A percentile compares a stretch with the other conserved stretches of the same genome.
Evolutionary conservation across 2,888 invertebrate genomes (phyloP).

Genomic region (Brenthis hecate): DNA sequence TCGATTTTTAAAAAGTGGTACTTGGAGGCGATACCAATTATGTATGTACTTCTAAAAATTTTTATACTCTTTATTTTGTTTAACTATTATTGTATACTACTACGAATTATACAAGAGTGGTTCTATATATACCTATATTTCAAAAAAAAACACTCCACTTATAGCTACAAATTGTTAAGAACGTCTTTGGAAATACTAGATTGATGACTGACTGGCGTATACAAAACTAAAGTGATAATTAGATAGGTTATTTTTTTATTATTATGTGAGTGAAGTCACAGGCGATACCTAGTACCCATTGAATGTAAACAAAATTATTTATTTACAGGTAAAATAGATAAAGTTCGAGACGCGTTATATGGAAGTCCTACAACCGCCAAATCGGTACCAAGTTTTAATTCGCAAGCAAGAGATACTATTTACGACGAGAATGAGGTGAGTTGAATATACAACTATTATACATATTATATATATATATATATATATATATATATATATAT

Average conservation of each 20-base stretch:
- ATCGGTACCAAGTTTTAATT: conserved; percentile 68
- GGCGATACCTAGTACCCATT: neutral
- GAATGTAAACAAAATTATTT: conserved; percentile 1
- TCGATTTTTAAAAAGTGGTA: too few relatives aligned
- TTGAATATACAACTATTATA: neutral
- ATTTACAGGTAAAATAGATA: conserved; percentile 68
- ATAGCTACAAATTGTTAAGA: neutral
- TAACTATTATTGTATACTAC: too few relatives aligned
- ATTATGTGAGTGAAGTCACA: too few relatives aligned
- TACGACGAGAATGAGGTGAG: conserved; percentile 76
- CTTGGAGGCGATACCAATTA: too few relatives aligned
- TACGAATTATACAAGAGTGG: too few relatives aligned
- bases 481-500: neutral
- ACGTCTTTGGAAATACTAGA: neutral
- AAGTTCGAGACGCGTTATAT: conserved; percentile 68
- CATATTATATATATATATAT: neutral
- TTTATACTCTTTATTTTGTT: too few relatives aligned
- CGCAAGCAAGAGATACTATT: conserved; percentile 66
- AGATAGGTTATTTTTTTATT: too few relatives aligned
- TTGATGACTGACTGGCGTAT: too few relatives aligned
- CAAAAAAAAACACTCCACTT: too few relatives aligned
- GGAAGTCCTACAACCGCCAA: conserved; percentile 66
- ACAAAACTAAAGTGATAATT: too few relatives aligned
- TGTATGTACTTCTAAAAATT: too few relatives aligned
- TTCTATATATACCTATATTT: too few relatives aligned